Evolutionary conservation across 2,888 invertebrate species (phyloP).

Genomic region (Zonitis immaculata): DNA sequence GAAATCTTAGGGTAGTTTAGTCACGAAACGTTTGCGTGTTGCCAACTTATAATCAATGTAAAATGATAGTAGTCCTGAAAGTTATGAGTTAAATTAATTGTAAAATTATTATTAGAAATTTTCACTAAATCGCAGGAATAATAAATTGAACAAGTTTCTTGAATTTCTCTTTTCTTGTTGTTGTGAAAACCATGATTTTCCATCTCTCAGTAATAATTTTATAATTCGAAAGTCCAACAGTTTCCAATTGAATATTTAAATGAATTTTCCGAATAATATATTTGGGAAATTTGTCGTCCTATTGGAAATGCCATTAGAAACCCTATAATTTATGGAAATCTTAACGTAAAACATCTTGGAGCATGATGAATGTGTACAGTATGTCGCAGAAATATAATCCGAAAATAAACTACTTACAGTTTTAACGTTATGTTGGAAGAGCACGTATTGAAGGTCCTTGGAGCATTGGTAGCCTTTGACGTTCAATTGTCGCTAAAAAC

Average conservation of each 20-base stretch:
- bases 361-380: not conserved
- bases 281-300: too few relatives aligned
- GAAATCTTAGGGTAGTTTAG: too few relatives aligned
- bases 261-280: too few relatives aligned
- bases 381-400: not conserved
- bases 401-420: constrained; percentile 58
- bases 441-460: constrained; percentile 77
- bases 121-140: not conserved
- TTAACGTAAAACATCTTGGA: too few relatives aligned
- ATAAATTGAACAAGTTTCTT: too few relatives aligned
- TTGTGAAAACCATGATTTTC: too few relatives aligned
- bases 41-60: not conserved
- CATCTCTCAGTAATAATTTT: too few relatives aligned
- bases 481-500: constrained; percentile 77
- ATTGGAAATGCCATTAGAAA: not conserved
- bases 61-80: constrained; percentile 4
- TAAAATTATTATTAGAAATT: constrained; percentile 1
- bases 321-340: not conserved
- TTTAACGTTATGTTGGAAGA: constrained; percentile 85
- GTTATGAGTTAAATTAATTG: constrained; percentile 8
- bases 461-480: constrained; percentile 85
- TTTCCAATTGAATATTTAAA: too few relatives aligned
- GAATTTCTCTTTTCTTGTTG: too few relatives aligned
- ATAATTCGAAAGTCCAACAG: too few relatives aligned
- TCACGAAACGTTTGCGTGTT: constrained; percentile 9